Base-by-base conservation (phyloP, 2,888 invertebrate genomes). In the Athrips mouffetella region DNA sequence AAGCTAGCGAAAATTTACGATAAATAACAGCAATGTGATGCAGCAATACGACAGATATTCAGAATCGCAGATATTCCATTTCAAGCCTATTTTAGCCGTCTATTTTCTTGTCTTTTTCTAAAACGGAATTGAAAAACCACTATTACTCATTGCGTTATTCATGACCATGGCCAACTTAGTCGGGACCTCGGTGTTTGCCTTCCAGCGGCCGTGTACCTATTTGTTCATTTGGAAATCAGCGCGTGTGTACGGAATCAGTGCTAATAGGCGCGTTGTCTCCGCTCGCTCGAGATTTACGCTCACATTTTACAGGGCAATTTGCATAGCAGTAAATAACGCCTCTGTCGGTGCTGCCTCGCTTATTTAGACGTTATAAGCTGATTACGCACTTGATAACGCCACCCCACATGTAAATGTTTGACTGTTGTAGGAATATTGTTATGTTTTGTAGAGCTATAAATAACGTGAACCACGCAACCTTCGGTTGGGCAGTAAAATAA, bases 321-420 rank as follows among this genome's bases (percentile, higher is more conserved):
- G 73, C 77, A 79, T 76, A 75, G 67, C 65, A 64, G 67, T 79
- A 80, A 80, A 80, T 78, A 75, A 78, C 73, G 62, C 62, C 65
- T 65, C 67, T 73, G 75, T 76, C 74, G 73, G 77, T 73, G 62
- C 60, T 64, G 58, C 60, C 65, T 68, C 71, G 74, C 70, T 77
- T 80, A 81, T 80, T 80, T 77, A 80, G 79, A 76, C 76, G 76
- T 76, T 77, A 73, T 78, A 75, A 74, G 74, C 76, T 76, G 78
- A 82, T 80, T 75, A 78, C 71, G 69, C 65, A 68, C 68, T 70
- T 70, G 80, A 80, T 81, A 81, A 76, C 71, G 65, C 67, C 63
- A 62, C 63, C 63, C 65, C 60, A 68, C 67, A 75, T 76, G 70
- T 74, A 78, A 79, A 77, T 75, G 68, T 70, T 68, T 68, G 63